These are phyloP conservation scores for Tinea trinotella DNA, from an alignment of 2,888 invertebrate species.

Conservation along the genomic window DNA sequence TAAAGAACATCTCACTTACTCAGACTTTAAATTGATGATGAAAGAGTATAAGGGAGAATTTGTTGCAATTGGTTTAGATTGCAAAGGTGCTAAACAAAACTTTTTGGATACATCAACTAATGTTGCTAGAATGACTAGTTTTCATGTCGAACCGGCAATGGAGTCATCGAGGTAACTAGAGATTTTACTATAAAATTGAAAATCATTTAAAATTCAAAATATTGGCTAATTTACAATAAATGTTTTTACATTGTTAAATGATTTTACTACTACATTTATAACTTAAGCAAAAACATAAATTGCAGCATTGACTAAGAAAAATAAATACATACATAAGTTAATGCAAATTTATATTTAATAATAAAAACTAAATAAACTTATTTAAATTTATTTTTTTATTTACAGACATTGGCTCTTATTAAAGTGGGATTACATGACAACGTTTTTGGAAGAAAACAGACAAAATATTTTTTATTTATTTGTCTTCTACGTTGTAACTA, in stretches of 20 bases:
- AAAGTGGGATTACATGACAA: conserved; percentile 90
- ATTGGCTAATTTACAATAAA: no score
- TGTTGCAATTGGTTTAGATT: conserved; percentile 93
- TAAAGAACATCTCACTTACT: conserved; percentile 91
- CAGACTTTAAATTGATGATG: conserved; percentile 96
- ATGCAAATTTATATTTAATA: no score
- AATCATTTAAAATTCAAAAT: no score
- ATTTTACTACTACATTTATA: no score
- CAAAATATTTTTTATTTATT: conserved; percentile 97
- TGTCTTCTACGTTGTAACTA: conserved; percentile 94
- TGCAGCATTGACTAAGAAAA: no score
- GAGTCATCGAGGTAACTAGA: conserved; percentile 70
- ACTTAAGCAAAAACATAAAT: no score
- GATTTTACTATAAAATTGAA: no score
- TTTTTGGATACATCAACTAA: conserved; percentile 95
- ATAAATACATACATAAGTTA: no score
- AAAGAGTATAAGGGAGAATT: conserved; percentile 96
- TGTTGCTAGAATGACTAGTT: conserved; percentile 95
- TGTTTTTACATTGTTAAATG: no score
- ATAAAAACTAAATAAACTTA: background rate
- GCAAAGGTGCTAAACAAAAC: conserved; percentile 96
- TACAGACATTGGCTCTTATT: conserved; percentile 78
- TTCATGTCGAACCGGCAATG: conserved; percentile 87
- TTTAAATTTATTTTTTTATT: conserved; percentile 21
- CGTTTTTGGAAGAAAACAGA: conserved; percentile 94